Evolutionary conservation across 64 coral and sea anemone genomes (phyloP), one percentile per base, ranked within the genome.

Genomic region (Stichodactyla mertensii): DNA sequence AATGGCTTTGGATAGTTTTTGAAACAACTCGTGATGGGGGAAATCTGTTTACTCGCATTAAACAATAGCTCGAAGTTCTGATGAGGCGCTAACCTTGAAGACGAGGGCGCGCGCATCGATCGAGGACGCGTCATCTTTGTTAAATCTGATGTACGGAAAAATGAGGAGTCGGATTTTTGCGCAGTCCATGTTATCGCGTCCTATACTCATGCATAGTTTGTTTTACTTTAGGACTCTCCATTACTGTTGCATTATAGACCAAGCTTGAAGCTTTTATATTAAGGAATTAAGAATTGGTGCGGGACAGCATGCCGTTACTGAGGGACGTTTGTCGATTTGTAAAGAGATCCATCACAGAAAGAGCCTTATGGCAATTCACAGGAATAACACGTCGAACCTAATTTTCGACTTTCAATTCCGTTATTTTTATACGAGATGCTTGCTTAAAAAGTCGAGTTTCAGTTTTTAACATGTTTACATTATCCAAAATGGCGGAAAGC

Each of bases 161-260:
- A 45, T 45, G 36, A 45, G 0, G 28, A 31, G 0, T 31, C 28
- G 1, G 28, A 31, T 31, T 31, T 31, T 31, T 31, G 36, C 36
- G 36, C 36, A 45, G 36, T 66, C 62, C 20, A 66, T 66, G 6
- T 22, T n/a, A 66, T 66, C 60, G 6, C 16, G 18, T 6, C 16
- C 7, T 66, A 66, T 66, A 66, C 19, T 66, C 19, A 66, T 66
- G 59, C 14, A 66, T 66, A n/a, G 7, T 66, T 79, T 62, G 78
- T 93, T 90, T 87, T 16, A 93, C 66, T 92, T 23, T 74, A 98
- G 96, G 89, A 92, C 22, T 88, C 79, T 26, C 96, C 96, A 57
- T 85, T 98, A 61, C 82, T 98, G 70, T 89, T 98, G 11, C 96
- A 98, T 28, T 98, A 98, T 57, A 89, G 96, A 90, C 93, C 93